Percentiles rank a stretch among this genome's conserved stretches.
Conservation (phyloP, 2,888 invertebrate genomes). For the Plagodis pulveraria region DNA sequence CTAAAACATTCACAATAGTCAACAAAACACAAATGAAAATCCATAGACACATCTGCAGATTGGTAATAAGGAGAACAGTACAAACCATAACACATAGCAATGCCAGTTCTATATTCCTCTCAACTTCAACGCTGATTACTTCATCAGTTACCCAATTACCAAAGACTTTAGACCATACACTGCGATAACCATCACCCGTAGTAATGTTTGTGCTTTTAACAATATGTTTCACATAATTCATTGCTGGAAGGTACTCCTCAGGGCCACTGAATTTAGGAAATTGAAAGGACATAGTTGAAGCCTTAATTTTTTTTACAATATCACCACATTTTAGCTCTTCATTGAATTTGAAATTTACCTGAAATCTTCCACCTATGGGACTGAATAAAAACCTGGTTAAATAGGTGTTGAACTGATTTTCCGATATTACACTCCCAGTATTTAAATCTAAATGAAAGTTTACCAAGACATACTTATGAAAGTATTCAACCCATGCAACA, state of each 20-base stretch:
- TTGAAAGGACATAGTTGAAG: conserved; percentile 86
- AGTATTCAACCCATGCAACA: conserved; percentile 87
- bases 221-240: conserved; percentile 86
- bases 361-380: conserved; percentile 87
- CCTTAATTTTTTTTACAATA: conserved; percentile 83
- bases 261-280: conserved; percentile 86
- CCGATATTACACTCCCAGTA: conserved; percentile 77
- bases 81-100: conserved; percentile 92
- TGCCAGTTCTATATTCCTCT: conserved; percentile 90
- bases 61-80: conserved; percentile 90
- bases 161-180: conserved; percentile 90
- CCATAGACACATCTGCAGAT: conserved; percentile 91
- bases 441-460: conserved; percentile 80
- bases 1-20: conserved; percentile 90
- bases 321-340: conserved; percentile 86
- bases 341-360: conserved; percentile 87
- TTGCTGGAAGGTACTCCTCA: conserved; percentile 89
- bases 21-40: conserved; percentile 90
- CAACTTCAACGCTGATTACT: conserved; percentile 90
- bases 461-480: conserved; percentile 84
- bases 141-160: conserved; percentile 92
- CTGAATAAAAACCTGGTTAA: conserved; percentile 90
- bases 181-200: conserved; percentile 86
- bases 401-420: conserved; percentile 85
- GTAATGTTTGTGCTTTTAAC: conserved; percentile 85